These are phyloP conservation scores for Rhamnusium bicolor DNA, from an alignment of 2,888 invertebrate genomes.

Conservation along the genomic window DNA sequence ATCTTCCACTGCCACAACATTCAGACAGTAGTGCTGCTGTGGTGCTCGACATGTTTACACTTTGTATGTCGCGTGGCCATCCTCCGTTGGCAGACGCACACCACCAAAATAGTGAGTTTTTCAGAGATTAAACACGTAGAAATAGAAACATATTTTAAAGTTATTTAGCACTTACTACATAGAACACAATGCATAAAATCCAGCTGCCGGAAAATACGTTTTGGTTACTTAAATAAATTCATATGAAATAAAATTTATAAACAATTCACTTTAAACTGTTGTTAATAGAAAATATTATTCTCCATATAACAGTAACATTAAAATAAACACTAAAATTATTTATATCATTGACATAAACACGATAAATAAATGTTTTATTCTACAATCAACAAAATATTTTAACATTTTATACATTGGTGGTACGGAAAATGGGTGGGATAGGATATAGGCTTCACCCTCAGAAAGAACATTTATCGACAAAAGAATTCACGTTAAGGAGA, in stretches of 20 bases:
- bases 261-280: too few relatives aligned
- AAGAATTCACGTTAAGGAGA: neutral
- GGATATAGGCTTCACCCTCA: neutral
- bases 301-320: neutral
- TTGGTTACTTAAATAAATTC: neutral
- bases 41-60: conserved; percentile 64
- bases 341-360: neutral
- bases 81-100: conserved; percentile 61
- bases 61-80: conserved; percentile 67
- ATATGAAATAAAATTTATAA: neutral
- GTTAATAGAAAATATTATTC: neutral
- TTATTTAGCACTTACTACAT: neutral
- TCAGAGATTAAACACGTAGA: neutral
- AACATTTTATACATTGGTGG: neutral
- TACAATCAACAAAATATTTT: neutral
- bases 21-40: conserved; percentile 30
- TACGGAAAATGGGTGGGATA: neutral
- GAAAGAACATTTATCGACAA: neutral
- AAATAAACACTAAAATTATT: neutral
- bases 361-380: neutral
- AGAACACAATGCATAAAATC: neutral
- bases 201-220: neutral
- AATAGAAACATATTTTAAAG: neutral
- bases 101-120: conserved; percentile 58
- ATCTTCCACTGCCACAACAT: conserved; percentile 26